These are phyloP conservation scores for Chelonus insularis DNA, from an alignment of 1,140 invertebrate genomes.

Conservation along the genomic window DNA sequence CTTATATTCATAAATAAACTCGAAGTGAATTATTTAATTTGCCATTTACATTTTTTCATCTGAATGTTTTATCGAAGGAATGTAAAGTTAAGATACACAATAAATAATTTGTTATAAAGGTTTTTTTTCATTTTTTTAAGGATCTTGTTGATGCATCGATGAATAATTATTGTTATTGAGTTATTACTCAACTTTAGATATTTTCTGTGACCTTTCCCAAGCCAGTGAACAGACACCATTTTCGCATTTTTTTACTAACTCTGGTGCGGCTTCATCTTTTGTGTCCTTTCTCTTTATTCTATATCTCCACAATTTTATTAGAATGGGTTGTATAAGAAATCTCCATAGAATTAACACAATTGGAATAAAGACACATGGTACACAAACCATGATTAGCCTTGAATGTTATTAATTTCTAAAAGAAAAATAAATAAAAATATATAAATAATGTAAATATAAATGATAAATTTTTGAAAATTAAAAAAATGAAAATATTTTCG, in stretches of 20 bases:
- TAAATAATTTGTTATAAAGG: too few relatives aligned
- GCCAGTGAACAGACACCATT: constrained; percentile 50
- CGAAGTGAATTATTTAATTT: too few relatives aligned
- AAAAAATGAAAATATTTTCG: too few relatives aligned
- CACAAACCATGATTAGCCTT: constrained; percentile 48
- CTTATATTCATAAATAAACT: too few relatives aligned
- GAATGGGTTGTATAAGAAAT: constrained; percentile 49
- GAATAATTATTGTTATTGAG: neutral
- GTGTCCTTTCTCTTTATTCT: constrained; percentile 32
- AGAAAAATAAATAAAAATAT: neutral
- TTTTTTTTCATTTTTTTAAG: too few relatives aligned
- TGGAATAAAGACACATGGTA: constrained; percentile 52
- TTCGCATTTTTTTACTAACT: constrained; percentile 51
- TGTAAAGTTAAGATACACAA: too few relatives aligned
- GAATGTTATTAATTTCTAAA: neutral
- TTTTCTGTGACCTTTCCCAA: constrained; percentile 40
- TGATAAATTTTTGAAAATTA: too few relatives aligned
- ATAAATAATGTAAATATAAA: too few relatives aligned
- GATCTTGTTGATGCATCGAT: neutral
- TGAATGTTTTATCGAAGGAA: too few relatives aligned
- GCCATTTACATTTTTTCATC: too few relatives aligned
- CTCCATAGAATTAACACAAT: constrained; percentile 49
- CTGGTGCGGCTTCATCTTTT: constrained; percentile 35
- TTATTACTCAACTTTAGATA: constrained; percentile 21
- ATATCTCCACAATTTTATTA: constrained; percentile 46